Evolutionary conservation across 2,888 invertebrate species (phyloP).

Genomic region (Pantelozetes paolii): DNA sequence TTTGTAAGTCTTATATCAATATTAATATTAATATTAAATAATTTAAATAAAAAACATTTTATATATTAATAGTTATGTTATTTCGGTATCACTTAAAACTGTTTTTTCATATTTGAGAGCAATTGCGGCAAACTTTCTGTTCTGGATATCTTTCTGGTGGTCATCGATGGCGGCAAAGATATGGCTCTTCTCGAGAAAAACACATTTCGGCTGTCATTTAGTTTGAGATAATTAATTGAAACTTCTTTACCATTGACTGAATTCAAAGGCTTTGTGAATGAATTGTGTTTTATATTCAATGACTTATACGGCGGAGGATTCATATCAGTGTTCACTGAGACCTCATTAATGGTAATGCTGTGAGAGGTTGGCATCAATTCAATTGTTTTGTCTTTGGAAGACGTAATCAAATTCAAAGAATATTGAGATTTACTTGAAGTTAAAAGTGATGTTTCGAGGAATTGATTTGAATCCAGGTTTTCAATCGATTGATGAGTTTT

Average conservation of each 20-base stretch:
- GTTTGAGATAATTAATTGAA: not conserved
- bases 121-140: not conserved
- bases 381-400: not conserved
- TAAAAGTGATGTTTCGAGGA: not conserved
- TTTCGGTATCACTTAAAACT: not conserved
- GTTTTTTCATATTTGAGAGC: not conserved
- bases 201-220: not conserved
- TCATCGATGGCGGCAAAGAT: conserved; percentile 7
- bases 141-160: not conserved
- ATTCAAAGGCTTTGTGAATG: not conserved
- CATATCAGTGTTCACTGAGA: not conserved
- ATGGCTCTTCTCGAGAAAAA: not conserved
- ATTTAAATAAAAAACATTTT: not conserved
- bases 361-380: not conserved
- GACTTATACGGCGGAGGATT: conserved; percentile 6
- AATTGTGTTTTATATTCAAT: not conserved
- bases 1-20: not conserved
- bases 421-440: not conserved
- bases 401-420: not conserved
- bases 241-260: not conserved
- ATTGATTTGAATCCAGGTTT: not conserved
- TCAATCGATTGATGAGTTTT: not conserved
- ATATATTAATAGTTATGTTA: not conserved
- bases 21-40: not conserved
- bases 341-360: conserved; percentile 12